Base-by-base conservation (phyloP, 1,140 invertebrate species). In the Hypothenemus hampei region DNA sequence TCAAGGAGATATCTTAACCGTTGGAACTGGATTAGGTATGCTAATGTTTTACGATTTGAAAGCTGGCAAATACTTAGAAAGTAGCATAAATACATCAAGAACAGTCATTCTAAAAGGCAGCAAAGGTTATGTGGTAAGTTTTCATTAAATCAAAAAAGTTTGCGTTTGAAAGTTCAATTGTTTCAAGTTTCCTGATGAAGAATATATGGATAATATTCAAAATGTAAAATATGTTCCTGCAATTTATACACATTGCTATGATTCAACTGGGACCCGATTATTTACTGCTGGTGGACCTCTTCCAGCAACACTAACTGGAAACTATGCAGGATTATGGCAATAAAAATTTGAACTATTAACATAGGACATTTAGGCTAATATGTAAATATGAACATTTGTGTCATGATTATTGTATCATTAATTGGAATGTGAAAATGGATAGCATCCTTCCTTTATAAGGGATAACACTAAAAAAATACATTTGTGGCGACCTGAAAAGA, bases 191-290 rank as follows among this genome's bases (percentile, higher is more conserved):
- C 86, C 87, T 0, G 87, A 90, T 65, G 88, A 91, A 67, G 87
- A 91, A 62, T 79, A 74, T 37, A 80, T 84, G 57, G 87, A 91
- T 57, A 85, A 86, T 29, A 83, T 86, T 63, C 86, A 88, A 73
- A 86, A 89, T 62, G 81, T 87, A 1, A 90, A 91, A 71, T 91
- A 93, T 69, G 87, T 88, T 15, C 90, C 93, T 36, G 93, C 93
- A 11, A 93, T 97, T 65, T 98, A 97, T 70, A 96, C 93, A 1
- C 94, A 97, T 69, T 93, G 91, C 71, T 97, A 96, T 70, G 93
- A 98, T 73, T 81, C 83, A 59, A 91, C 85, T 41, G 91, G 92
- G 18, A 95, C 91, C 5, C 74, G 91, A 52, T 74, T 98, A 4
- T 97, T 98, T 76, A 86, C 92, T 0, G 94, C 93, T 31, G 94